phyloP scores from a whole-genome alignment of 2,797 vertebrate genomes.

The Spea hammondii region DNA sequence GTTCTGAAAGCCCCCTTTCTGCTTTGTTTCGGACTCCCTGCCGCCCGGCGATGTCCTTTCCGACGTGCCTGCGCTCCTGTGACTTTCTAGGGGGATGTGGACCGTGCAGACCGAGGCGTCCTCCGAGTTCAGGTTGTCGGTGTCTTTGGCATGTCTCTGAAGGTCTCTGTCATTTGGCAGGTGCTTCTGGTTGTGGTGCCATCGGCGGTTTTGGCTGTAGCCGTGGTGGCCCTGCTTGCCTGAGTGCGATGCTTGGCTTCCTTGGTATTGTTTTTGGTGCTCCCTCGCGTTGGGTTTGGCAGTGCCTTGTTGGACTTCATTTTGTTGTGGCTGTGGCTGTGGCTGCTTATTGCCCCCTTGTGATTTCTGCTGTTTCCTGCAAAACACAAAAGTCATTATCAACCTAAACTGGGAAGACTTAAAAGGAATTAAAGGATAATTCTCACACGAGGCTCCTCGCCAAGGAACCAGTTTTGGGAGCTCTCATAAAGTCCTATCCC shows the following conservation, averaged over 20 bases:
- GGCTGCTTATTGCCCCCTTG: constrained; percentile 75
- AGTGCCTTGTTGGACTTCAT: constrained; percentile 75
- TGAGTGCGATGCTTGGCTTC: constrained; percentile 72
- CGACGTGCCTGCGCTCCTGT: constrained; percentile 52
- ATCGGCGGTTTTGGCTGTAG: constrained; percentile 93
- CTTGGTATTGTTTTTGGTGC: constrained; percentile 79
- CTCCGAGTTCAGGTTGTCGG: constrained; percentile 78
- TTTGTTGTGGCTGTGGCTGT: constrained; percentile 64
- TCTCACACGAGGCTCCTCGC: too few relatives aligned
- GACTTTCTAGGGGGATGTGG: constrained; percentile 57
- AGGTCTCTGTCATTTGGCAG: constrained; percentile 65
- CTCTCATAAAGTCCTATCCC: too few relatives aligned
- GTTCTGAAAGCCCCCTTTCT: constrained; percentile 67
- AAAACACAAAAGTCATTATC: constrained; percentile 51
- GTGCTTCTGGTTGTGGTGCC: constrained; percentile 89
- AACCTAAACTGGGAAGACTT: background rate
- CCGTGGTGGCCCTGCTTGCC: constrained; percentile 86
- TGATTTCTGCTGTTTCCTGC: constrained; percentile 84
- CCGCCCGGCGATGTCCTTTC: constrained; percentile 57
- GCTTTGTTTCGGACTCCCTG: constrained; percentile 64
- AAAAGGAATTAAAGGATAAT: background rate
- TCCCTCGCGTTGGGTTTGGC: constrained; percentile 79
- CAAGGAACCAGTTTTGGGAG: too few relatives aligned
- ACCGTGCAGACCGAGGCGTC: constrained; percentile 57
- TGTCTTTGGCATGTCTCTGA: constrained; percentile 81